Evolutionary conservation across 2,113 vertebrate species (phyloP).

Genomic region (Rallus limicola): DNA sequence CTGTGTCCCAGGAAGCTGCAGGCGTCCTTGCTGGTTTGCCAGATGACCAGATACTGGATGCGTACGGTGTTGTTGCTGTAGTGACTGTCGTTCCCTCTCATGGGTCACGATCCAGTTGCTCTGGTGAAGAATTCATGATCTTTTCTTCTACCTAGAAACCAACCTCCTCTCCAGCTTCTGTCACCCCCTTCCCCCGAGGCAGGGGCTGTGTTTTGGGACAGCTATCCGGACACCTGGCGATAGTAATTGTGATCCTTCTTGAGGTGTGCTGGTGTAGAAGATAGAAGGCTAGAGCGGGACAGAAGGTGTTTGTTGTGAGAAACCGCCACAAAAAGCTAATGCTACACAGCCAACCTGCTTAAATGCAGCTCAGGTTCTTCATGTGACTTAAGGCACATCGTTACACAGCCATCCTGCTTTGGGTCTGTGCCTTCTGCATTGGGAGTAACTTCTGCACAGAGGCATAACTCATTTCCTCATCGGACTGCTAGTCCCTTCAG

Average conservation of each 20-base stretch:
- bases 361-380: neutral
- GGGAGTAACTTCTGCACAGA: neutral
- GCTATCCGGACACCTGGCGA: neutral
- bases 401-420: neutral
- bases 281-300: neutral
- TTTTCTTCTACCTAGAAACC: neutral
- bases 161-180: neutral
- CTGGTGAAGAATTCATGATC: neutral
- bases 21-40: neutral
- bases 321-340: neutral
- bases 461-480: neutral
- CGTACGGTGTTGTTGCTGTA: neutral
- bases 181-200: neutral
- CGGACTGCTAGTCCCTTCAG: neutral
- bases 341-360: neutral
- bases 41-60: neutral
- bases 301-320: neutral
- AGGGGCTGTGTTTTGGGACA: neutral
- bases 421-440: neutral
- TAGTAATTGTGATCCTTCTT: neutral
- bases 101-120: neutral
- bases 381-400: neutral
- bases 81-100: neutral
- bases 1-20: neutral
- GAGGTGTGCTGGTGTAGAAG: neutral